These are phyloP conservation scores for Nerophis ophidion DNA, from an alignment of 2,113 vertebrate species.

Conservation along the genomic window DNA sequence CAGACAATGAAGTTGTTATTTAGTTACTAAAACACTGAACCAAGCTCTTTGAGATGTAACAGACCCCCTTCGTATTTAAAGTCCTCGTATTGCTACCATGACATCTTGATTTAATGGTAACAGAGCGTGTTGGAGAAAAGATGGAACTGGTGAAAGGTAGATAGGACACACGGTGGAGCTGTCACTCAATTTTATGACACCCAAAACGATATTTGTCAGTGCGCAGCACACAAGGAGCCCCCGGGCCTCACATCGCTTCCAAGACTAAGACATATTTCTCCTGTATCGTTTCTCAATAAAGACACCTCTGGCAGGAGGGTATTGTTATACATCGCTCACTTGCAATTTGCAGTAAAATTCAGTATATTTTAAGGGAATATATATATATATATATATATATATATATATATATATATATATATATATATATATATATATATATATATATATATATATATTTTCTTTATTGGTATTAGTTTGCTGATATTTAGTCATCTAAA, in stretches of 20 bases:
- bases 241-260: slow-evolving; percentile 40
- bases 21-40: not conserved
- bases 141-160: slow-evolving; percentile 32
- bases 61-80: slow-evolving; percentile 25
- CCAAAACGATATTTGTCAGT: slow-evolving; percentile 37
- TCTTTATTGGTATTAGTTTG: no score
- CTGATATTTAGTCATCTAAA: no score
- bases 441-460: not conserved
- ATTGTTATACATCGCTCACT: slow-evolving; percentile 28
- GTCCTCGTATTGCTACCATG: slow-evolving; percentile 12
- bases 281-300: slow-evolving; percentile 46
- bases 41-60: slow-evolving; percentile 20
- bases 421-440: not conserved
- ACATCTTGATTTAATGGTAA: slow-evolving; percentile 35
- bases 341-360: not conserved
- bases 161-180: slow-evolving; percentile 44
- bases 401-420: not conserved
- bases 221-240: slow-evolving; percentile 23
- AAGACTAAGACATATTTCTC: slow-evolving; percentile 44
- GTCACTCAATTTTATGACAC: slow-evolving; percentile 41
- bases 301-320: slow-evolving; percentile 25
- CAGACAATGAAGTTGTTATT: slow-evolving; percentile 3
- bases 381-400: not conserved
- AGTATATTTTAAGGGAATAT: not conserved
- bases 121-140: slow-evolving; percentile 20